Percentiles rank a stretch among this genome's conserved stretches.
Conservation (phyloP, 2,113 vertebrate species). For the Zootoca vivipara region DNA sequence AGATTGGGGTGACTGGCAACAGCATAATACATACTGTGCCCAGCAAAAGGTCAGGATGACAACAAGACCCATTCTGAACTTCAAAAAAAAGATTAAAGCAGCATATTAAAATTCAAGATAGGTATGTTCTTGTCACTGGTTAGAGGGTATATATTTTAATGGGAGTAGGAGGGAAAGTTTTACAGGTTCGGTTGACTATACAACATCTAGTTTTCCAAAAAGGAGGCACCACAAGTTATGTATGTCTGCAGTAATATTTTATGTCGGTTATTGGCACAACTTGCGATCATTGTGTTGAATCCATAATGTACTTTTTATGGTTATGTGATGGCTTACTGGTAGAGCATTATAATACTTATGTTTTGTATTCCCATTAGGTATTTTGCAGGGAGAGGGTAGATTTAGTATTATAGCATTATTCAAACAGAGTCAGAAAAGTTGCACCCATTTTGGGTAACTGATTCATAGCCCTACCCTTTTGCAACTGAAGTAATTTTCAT, state of each 20-base stretch:
- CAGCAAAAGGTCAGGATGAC: not conserved
- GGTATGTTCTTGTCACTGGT: not conserved
- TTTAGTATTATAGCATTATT: not conserved
- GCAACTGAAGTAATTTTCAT: conserved; percentile 64
- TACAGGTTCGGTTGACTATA: not conserved
- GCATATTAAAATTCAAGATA: not conserved
- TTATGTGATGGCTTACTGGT: not conserved
- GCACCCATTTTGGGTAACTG: conserved; percentile 39
- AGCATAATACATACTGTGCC: too few relatives aligned
- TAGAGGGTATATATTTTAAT: not conserved
- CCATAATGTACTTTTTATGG: not conserved
- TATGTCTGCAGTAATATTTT: not conserved
- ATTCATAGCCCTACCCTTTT: conserved; percentile 39
- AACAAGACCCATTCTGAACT: too few relatives aligned
- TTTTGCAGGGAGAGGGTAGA: too few relatives aligned
- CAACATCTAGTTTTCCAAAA: not conserved
- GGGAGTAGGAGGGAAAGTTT: too few relatives aligned
- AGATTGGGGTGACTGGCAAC: too few relatives aligned
- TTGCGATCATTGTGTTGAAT: not conserved
- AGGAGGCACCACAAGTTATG: too few relatives aligned
- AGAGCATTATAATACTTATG: conserved; percentile 4
- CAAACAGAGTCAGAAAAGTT: conserved; percentile 36
- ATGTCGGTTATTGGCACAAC: not conserved
- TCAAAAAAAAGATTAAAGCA: not conserved
- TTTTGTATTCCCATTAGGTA: conserved; percentile 19